Evolutionary conservation across 2,113 vertebrate genomes (phyloP).

Genomic region (Zosterops pallidus): DNA sequence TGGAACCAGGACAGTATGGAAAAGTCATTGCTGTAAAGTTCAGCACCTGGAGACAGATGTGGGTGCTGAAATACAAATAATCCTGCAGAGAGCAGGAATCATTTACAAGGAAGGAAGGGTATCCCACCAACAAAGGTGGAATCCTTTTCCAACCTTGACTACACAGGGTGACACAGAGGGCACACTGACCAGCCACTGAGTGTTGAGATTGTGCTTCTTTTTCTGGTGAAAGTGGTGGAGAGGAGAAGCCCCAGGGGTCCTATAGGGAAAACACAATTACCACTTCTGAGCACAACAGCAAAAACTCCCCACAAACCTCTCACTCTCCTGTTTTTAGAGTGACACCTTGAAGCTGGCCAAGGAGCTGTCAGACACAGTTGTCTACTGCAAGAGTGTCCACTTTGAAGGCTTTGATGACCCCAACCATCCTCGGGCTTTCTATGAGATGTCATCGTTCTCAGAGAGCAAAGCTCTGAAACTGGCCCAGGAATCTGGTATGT

Average conservation of each 20-base stretch:
- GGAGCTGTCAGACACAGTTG: constrained; percentile 87
- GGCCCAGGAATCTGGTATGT: constrained; percentile 83
- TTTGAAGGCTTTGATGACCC: constrained; percentile 84
- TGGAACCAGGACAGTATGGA: neutral
- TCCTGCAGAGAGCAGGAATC: neutral
- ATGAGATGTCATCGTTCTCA: constrained; percentile 90
- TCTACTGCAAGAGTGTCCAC: constrained; percentile 97
- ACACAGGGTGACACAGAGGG: neutral
- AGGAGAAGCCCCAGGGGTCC: neutral
- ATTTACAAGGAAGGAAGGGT: neutral
- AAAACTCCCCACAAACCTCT: neutral
- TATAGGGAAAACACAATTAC: neutral
- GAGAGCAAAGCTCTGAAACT: constrained; percentile 87
- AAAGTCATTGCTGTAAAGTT: neutral
- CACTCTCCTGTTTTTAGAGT: constrained; percentile 70
- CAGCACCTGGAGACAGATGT: neutral
- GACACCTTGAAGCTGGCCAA: constrained; percentile 87
- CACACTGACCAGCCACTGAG: neutral
- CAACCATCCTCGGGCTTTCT: constrained; percentile 78
- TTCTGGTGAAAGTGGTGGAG: neutral
- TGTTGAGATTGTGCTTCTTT: neutral
- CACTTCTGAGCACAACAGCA: neutral
- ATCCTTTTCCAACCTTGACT: neutral
- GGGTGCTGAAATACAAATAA: neutral
- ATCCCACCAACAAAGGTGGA: neutral